phyloP scores from a whole-genome alignment of 2,113 vertebrate genomes.

The Hypocryptadius cinnamomeus region DNA sequence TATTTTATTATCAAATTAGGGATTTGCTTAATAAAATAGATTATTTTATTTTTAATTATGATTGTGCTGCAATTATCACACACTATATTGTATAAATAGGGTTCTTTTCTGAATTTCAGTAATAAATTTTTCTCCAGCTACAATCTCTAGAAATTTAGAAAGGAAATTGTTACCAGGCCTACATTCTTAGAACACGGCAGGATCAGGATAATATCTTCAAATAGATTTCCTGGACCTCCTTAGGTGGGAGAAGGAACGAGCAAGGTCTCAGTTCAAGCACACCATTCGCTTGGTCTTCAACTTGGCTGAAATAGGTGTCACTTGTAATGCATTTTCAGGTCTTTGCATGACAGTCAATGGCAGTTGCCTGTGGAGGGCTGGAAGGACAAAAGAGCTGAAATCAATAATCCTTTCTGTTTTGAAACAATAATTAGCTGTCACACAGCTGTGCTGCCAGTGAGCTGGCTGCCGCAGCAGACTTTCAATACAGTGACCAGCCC shows the following conservation, averaged over 20 bases:
- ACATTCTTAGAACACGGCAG: not conserved
- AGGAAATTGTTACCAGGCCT: not conserved
- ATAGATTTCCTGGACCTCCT: not conserved
- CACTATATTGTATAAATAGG: not conserved
- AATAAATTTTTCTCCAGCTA: not conserved
- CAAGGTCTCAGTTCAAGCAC: not conserved
- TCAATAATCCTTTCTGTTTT: not conserved
- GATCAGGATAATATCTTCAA: not conserved
- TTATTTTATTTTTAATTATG: not conserved
- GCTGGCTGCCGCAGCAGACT: not conserved
- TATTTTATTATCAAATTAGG: not conserved
- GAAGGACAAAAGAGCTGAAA: not conserved
- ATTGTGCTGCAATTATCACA: not conserved
- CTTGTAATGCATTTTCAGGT: not conserved
- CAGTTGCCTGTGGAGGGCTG: not conserved
- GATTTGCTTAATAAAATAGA: not conserved
- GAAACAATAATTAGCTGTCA: constrained; percentile 9
- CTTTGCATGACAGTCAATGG: not conserved
- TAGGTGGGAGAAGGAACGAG: not conserved
- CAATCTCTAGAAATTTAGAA: not conserved
- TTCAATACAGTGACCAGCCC: not conserved
- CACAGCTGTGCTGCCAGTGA: not conserved
- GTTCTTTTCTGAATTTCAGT: not conserved
- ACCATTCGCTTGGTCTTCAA: not conserved
- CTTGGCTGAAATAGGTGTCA: not conserved